A percentile compares a stretch with the other conserved stretches of the same genome.
Conservation (phyloP, 2,113 vertebrate species). For the Percina caprodes region DNA sequence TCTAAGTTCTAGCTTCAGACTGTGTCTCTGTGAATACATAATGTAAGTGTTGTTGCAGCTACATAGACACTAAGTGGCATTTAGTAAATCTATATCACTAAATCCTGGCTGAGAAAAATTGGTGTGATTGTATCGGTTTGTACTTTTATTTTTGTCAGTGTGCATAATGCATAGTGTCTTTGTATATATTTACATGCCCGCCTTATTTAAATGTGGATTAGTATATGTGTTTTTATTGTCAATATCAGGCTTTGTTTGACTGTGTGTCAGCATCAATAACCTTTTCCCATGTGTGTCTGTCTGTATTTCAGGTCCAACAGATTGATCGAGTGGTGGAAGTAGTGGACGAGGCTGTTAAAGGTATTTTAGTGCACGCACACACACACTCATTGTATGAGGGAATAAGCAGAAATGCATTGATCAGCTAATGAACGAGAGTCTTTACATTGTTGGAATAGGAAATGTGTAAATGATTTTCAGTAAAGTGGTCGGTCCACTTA, state of each 20-base stretch:
- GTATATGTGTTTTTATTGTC: slow-evolving; percentile 46
- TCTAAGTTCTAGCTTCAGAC: slow-evolving; percentile 14
- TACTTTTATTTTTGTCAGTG: slow-evolving; percentile 33
- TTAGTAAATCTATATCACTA: slow-evolving; percentile 69
- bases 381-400: not conserved
- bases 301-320: slow-evolving; percentile 78
- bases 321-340: slow-evolving; percentile 84
- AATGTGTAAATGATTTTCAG: slow-evolving; percentile 35
- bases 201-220: slow-evolving; percentile 51
- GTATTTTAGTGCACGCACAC: slow-evolving; percentile 56
- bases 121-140: slow-evolving; percentile 23
- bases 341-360: slow-evolving; percentile 82
- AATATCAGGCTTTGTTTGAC: slow-evolving; percentile 56
- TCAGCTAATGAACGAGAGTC: slow-evolving; percentile 15
- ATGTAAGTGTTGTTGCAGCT: slow-evolving; percentile 8
- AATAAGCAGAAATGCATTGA: slow-evolving; percentile 37
- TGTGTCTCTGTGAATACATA: slow-evolving; percentile 8
- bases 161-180: slow-evolving; percentile 30
- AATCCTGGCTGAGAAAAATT: slow-evolving; percentile 40
- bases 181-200: slow-evolving; percentile 46
- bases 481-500: not conserved
- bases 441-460: slow-evolving; percentile 11
- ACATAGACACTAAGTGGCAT: slow-evolving; percentile 44
- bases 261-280: slow-evolving; percentile 58
- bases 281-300: slow-evolving; percentile 57